Percentiles rank a stretch among this genome's conserved stretches.
These are phyloP conservation scores for Myocastor coypus DNA, from an alignment of 2,113 vertebrate genomes.

Conservation along the genomic window DNA sequence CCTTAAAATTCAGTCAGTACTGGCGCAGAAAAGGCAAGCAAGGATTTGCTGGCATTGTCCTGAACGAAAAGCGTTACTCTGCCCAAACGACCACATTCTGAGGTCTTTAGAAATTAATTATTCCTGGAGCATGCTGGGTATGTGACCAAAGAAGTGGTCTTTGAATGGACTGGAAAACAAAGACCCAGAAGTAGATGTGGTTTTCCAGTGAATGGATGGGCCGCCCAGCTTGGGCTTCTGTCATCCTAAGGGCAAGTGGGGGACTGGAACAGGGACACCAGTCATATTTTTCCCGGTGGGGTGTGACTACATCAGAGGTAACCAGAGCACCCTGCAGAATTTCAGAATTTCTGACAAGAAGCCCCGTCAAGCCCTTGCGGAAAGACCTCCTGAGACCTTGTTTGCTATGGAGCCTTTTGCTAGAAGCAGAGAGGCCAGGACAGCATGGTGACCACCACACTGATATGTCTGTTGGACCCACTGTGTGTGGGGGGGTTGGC, in stretches of 20 bases:
- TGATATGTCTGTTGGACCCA: background rate
- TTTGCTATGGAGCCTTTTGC: background rate
- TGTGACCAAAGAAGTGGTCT: background rate
- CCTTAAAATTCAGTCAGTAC: background rate
- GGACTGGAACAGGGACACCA: background rate
- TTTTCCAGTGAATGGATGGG: background rate
- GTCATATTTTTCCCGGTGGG: background rate
- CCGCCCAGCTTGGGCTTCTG: no score
- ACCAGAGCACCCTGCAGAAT: background rate
- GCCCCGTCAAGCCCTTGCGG: background rate
- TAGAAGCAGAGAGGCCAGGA: background rate
- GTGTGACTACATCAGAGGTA: background rate
- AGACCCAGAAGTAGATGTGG: background rate
- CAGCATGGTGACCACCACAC: background rate
- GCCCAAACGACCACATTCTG: background rate
- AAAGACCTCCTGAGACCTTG: background rate
- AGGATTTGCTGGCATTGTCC: background rate
- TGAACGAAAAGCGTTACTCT: background rate
- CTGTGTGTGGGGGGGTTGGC: background rate
- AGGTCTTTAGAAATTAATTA: slow-evolving; percentile 20
- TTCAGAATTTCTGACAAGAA: background rate
- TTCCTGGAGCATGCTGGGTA: background rate
- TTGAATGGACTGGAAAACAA: background rate
- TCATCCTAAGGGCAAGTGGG: background rate
- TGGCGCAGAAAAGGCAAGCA: background rate